These are phyloP conservation scores for Procambarus virginalis DNA, from an alignment of 1,140 invertebrate species.

Conservation along the genomic window DNA sequence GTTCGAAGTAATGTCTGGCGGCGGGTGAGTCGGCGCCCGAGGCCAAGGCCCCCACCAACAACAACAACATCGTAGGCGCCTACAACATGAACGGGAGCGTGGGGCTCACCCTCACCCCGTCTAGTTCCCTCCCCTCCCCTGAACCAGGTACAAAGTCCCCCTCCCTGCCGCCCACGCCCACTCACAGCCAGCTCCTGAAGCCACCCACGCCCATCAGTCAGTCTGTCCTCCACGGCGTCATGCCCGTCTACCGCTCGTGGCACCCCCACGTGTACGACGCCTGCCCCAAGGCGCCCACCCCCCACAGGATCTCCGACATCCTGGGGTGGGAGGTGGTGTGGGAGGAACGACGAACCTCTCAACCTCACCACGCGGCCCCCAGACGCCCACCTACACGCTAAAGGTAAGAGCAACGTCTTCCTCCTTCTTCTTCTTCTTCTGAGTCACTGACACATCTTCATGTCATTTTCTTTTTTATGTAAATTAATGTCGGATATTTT, in stretches of 20 bases:
- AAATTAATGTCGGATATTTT: too few species aligned
- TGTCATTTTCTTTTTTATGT: too few species aligned
- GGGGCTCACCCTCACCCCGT: conserved; percentile 19
- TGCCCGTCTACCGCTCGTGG: conserved; percentile 40
- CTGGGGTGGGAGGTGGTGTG: conserved; percentile 46
- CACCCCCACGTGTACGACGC: conserved; percentile 49
- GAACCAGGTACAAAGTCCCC: conserved; percentile 19
- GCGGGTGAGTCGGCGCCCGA: conserved; percentile 35
- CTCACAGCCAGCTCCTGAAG: conserved; percentile 1
- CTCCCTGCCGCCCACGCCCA: conserved; percentile 37
- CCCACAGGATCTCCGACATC: conserved; percentile 59
- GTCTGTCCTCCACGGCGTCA: conserved; percentile 5
- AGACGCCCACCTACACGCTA: conserved; percentile 8
- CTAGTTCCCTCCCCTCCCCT: conserved; percentile 31
- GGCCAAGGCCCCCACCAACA: conserved; percentile 33
- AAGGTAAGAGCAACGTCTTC: conserved; percentile 10
- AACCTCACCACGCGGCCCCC: conserved; percentile 59
- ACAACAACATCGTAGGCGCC: conserved; percentile 42
- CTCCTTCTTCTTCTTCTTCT: too few species aligned
- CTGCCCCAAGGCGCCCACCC: conserved; percentile 50
- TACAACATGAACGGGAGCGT: conserved; percentile 38
- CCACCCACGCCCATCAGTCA: conserved; percentile 23
- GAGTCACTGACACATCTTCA: too few species aligned
- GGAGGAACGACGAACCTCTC: conserved; percentile 48
- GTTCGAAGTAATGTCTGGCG: conserved; percentile 49